Base-by-base conservation (phyloP, 2,888 invertebrate species). In the Lacanobia oleracea region DNA sequence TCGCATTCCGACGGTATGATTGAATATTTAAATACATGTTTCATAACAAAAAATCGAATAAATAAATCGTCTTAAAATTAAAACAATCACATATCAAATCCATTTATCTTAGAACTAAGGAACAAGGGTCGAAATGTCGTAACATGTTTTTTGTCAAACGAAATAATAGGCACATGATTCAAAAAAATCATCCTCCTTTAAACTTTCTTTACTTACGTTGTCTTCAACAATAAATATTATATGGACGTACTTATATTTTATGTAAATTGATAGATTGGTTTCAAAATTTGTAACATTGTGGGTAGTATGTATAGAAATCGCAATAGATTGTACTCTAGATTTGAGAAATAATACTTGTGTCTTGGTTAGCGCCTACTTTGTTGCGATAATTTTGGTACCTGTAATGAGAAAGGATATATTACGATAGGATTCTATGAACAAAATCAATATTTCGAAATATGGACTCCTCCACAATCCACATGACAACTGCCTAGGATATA, bases 341-440 rank as follows among this genome's bases (percentile, higher is more conserved):
- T 86, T 84, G 77, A 85, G 85, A 88, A 84, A 82, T 87, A 89
- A 87, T 87, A 88, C 88, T 88, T 83, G 75, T 84, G 84, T 87
- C 76, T 78, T 81, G 84, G 73, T 76, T 85, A 80, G 70, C 71
- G 77, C 65, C 79, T 84, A 79, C 64, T 72, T 82, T 83, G 79
- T 79, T 82, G 84, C 78, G 73, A 79, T 84, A 50, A 70, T 76
- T 77, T 79, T 74, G 72, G 67, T 81, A 75, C 79, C 89, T 89
- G 89, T 67, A 89, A 88, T 62, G 61, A 79, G 10, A 57, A 62
- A 73, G 1, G 6, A 16, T 43, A 50, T 1, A 50, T 50, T 50
- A 50, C n/a, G 2, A 50, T 50, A 50, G 10, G 50, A 21, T n/a
- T 50, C 8, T 48, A 7, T 18, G 48, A 48, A 48, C 48, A 48